Evolutionary conservation across 2,113 vertebrate species (phyloP), one percentile per base, ranked within the genome.

Genomic region (Phylloscopus trochiloides): DNA sequence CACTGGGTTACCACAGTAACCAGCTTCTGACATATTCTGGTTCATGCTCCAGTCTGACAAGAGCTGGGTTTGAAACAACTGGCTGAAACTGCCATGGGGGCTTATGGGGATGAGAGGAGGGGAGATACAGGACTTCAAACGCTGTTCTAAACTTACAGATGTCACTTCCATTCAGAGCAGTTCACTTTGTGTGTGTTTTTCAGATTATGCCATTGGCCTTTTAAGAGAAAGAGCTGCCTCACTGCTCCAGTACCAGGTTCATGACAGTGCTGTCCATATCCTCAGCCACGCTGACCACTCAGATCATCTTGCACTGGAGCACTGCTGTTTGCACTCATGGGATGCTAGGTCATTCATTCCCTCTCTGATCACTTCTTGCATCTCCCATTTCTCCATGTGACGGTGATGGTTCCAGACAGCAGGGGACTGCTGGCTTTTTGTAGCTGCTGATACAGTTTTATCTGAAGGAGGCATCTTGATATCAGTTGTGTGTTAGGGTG

Each of bases 1-100:
- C 54, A 31, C 88, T 88, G 89, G 24, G 92, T 96, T 96, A 88
- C 94, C 87, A 86, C 88, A 93, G 93, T 93, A 96, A 95, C 92
- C 63, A 70, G 50, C 67, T 88, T 91, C 77, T 94, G 62, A 93
- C 77, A 59, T 63, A 54, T 66, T 86, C 65, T 45, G n/a, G 75
- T 77, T 89, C 45, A 8, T 50, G n/a, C 76, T 91, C 63, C 32
- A 61, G 61, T 38, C 73, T 85, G 95, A 84, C 74, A 77, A 63
- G 86, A 75, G 12, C 43, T 61, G n/a, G 36, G 71, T 40, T 36
- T 90, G 92, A 88, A 89, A 89, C 25, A 48, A 89, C 57, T 87
- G 86, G 20, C 70, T 91, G 59, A 47, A 93, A 84, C 42, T 91
- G 68, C 67, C 61, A 32, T 36, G 40, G 52, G 86, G 34, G 12